phyloP scores from a whole-genome alignment of 2,113 vertebrate genomes.

The Zapus hudsonius region DNA sequence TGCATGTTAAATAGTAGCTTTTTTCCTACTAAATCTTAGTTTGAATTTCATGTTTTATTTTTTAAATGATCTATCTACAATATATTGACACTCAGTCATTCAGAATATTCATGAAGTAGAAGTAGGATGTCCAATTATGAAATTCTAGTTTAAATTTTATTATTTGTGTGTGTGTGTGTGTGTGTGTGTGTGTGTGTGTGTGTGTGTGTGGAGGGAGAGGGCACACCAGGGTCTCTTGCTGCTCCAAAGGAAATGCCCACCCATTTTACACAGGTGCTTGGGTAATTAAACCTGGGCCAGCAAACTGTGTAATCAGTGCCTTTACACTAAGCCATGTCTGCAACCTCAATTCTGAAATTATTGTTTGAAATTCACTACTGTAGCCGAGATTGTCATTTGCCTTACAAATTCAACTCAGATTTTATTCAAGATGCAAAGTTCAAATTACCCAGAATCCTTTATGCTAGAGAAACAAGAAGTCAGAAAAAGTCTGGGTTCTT shows the following conservation, averaged over 20 bases:
- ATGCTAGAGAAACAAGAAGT: neutral
- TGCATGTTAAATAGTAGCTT: neutral
- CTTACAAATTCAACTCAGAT: neutral
- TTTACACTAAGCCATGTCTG: no score
- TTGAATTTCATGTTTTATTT: neutral
- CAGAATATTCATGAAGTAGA: slow-evolving; percentile 32
- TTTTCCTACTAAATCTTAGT: neutral
- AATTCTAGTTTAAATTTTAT: neutral
- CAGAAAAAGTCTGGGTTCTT: neutral
- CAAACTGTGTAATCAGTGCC: no score
- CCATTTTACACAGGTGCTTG: no score
- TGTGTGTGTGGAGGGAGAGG: no score
- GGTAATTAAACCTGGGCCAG: no score
- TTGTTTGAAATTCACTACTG: neutral
- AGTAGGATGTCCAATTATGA: neutral
- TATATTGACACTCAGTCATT: neutral
- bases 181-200: no score
- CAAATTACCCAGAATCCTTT: neutral
- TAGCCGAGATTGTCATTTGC: neutral
- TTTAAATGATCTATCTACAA: no score
- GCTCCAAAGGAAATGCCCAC: no score
- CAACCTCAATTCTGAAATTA: neutral
- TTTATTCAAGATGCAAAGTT: neutral
- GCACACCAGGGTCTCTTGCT: no score
- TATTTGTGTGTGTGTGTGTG: neutral